Conservation (phyloP, 2,113 vertebrate species). For the Scolopax mira region DNA sequence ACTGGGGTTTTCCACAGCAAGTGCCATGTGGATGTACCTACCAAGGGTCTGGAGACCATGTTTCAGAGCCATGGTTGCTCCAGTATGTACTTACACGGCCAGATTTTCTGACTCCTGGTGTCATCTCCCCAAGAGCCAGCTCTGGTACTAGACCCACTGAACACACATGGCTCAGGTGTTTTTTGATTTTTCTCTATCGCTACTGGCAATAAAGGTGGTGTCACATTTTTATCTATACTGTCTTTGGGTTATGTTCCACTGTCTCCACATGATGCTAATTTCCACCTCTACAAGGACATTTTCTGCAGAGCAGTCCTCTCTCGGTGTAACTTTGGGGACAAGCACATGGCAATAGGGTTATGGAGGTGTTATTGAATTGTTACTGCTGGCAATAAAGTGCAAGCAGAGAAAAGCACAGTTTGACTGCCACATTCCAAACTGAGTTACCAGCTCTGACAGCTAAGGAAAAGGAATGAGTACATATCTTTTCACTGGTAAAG, state of each 20-base stretch:
- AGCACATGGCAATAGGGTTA: conserved; percentile 23
- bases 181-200: not conserved
- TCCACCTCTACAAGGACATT: not conserved
- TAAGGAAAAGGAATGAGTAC: not conserved
- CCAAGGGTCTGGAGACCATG: not conserved
- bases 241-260: not conserved
- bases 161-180: not conserved
- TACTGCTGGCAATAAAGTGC: conserved; percentile 37
- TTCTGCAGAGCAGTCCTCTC: not conserved
- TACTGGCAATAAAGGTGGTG: not conserved
- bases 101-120: not conserved
- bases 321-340: not conserved
- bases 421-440: conserved; percentile 1
- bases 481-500: not conserved
- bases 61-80: not conserved
- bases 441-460: conserved; percentile 34
- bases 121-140: not conserved
- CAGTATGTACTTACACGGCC: fast-evolving
- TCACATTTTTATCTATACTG: not conserved
- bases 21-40: fast-evolving
- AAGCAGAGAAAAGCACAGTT: conserved; percentile 19
- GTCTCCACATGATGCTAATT: not conserved
- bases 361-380: conserved; percentile 30
- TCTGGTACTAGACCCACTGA: not conserved
- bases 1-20: not conserved